Evolutionary conservation across 2,113 vertebrate species (phyloP).

Genomic region (Empidonax alnorum): DNA sequence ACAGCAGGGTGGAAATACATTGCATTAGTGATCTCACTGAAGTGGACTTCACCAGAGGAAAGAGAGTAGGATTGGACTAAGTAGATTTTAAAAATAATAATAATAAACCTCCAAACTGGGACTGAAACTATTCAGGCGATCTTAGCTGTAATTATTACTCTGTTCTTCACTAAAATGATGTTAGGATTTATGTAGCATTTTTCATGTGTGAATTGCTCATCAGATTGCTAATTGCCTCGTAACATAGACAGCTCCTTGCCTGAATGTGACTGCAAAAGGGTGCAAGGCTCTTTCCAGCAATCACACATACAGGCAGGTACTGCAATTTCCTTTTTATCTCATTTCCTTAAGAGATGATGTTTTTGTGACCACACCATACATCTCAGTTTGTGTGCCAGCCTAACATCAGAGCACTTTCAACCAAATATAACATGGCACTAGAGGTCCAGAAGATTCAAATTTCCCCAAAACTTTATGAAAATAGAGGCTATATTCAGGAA

Average conservation of each 20-base stretch:
- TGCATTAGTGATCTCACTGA: background rate
- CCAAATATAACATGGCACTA: background rate
- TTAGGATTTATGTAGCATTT: conserved; percentile 15
- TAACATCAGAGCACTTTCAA: background rate
- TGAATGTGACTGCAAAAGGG: background rate
- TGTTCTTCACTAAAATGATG: background rate
- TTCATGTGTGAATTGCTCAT: background rate
- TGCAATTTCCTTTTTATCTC: background rate
- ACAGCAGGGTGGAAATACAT: background rate
- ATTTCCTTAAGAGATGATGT: background rate
- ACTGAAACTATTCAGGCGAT: background rate
- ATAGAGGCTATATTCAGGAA: background rate
- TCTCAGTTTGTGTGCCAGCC: background rate
- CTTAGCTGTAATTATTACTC: conserved; percentile 3
- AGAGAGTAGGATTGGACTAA: background rate
- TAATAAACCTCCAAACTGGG: background rate
- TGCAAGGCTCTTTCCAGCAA: background rate
- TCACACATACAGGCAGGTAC: background rate
- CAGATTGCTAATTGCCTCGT: conserved; percentile 28
- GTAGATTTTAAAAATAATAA: background rate
- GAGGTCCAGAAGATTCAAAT: background rate
- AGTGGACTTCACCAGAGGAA: background rate
- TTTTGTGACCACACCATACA: background rate
- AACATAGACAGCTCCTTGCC: background rate
- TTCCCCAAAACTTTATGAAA: background rate